Evolutionary conservation across 2,113 vertebrate genomes (phyloP), one percentile per base, ranked within the genome.

Genomic region (Plecotus auritus): DNA sequence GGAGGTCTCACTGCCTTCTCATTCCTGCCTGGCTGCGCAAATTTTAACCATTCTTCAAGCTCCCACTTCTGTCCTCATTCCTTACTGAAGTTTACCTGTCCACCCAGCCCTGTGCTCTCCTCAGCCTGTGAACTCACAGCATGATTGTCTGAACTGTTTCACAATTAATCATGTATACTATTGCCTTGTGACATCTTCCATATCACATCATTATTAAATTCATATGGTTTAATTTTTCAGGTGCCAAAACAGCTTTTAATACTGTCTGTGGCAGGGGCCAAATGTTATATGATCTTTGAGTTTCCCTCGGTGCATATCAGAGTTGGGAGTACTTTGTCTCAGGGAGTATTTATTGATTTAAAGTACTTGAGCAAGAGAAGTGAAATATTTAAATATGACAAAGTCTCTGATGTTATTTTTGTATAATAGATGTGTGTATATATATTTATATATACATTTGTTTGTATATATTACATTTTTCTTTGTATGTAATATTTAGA

Each of bases 201-300:
- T 70, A 73, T 86, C 74, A 76, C 16, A 32, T 92, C 59, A 82
- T 96, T 81, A 94, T 92, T 85, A 95, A 92, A 93, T 45, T 95
- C 61, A 72, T 72, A 54, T 26, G 45, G 73, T 78, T 85, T 74
- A 96, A 90, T 47, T 90, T 90, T 94, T 82, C 77, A 94, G 88
- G 47, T 93, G 28, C 64, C 81, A 92, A 80, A 83, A 83, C 2
- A 47, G 9, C 42, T 90, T 90, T 59, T 88, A 47, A 93, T 45
- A 51, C 5, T 47, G 76, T 90, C 35, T 93, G 28, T n/a, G 30
- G 22, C 42, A 69, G 40, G 17, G 17, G 73, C 49, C 32, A 76
- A 90, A 49, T 9, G 16, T 93, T 93, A 28, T 9, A 23, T 18
- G 42, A 35, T 66, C 47, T 90, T 88, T 89, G 32, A 89, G 83